Evolutionary conservation across 2,797 vertebrate genomes (phyloP), one percentile per base, ranked within the genome.

Genomic region (Clarias fuscus): DNA sequence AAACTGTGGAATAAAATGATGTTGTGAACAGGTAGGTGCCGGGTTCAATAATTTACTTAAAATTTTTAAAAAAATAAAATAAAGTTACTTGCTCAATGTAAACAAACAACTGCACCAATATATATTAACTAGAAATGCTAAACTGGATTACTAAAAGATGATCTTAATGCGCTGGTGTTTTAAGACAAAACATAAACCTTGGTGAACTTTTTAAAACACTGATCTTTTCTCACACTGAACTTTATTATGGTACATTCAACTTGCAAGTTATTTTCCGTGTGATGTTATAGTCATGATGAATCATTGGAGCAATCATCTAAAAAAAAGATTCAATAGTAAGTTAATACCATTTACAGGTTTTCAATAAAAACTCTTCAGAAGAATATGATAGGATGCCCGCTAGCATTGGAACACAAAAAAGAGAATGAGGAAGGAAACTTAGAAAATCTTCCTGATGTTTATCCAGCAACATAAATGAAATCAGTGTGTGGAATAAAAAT

Each of bases 181-280:
- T 48, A 48, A 48, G 43, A 53, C 48, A 13, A 13, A 53, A 53
- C 48, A 53, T 53, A 53, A 90, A 86, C 88, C 64, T 6, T 1
- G 37, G 88, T 89, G 89, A 92, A 90, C 82, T 59, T 75, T 90
- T 89, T 87, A 77, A 88, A 89, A 30, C 68, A 85, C 75, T 65
- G 88, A 86, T 87, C 90, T 88, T 89, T 84, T 13, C 81, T 72
- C 71, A 76, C 43, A 70, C 65, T 86, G 68, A 62, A 68, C 61
- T 48, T n/a, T 84, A 48, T 62, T 37, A 15, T 43, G 27, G 24
- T 48, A 81, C 24, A 24, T 27, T 64, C 65, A 48, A 14, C 7
- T 5, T 77, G 79, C 81, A 84, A 62, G 64, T 37, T 37, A 37
- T 37, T 37, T 4, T 4, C 37, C 37, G 37, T 37, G 37, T 4